Percentiles rank a stretch among this genome's conserved stretches.
Conservation (phyloP, 2,888 invertebrate genomes). For the Operophtera brumata region DNA sequence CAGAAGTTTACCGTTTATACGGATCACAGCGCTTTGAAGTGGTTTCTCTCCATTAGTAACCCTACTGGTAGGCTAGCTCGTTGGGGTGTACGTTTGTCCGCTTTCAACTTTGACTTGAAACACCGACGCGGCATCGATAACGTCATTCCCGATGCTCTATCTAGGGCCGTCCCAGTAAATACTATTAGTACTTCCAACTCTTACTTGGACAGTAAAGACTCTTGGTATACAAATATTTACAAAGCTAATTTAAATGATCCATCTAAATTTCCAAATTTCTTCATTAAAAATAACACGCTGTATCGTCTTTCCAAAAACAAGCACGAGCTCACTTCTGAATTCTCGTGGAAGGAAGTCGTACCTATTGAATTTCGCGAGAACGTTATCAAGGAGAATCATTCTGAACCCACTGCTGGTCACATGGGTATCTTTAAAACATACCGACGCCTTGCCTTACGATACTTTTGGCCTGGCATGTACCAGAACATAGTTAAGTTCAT, state of each 20-base stretch:
- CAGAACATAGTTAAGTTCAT: too few species aligned
- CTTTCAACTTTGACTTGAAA: constrained; percentile 33
- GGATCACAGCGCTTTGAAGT: constrained; percentile 31
- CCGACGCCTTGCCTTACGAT: constrained; percentile 24
- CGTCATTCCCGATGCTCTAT: too few species aligned
- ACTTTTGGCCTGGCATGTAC: constrained; percentile 34
- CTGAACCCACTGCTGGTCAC: constrained; percentile 1
- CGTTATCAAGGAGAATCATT: not conserved
- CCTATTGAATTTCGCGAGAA: not conserved
- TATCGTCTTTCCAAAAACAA: not conserved
- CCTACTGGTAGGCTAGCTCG: constrained; percentile 37
- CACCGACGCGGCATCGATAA: constrained; percentile 32
- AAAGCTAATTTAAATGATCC: constrained; percentile 22
- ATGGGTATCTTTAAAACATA: constrained; percentile 37
- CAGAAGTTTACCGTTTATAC: constrained; percentile 31
- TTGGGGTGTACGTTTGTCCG: constrained; percentile 35
- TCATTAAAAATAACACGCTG: not conserved
- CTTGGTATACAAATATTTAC: constrained; percentile 29
- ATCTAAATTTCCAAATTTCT: constrained; percentile 20
- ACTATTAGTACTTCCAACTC: too few species aligned
- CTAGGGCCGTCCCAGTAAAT: too few species aligned
- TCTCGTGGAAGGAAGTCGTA: not conserved
- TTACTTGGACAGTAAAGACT: constrained; percentile 19
- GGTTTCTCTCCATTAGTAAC: constrained; percentile 30
- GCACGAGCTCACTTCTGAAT: not conserved